These are phyloP conservation scores for Delphinus delphis DNA, from an alignment of 2,113 vertebrate genomes.

Conservation along the genomic window DNA sequence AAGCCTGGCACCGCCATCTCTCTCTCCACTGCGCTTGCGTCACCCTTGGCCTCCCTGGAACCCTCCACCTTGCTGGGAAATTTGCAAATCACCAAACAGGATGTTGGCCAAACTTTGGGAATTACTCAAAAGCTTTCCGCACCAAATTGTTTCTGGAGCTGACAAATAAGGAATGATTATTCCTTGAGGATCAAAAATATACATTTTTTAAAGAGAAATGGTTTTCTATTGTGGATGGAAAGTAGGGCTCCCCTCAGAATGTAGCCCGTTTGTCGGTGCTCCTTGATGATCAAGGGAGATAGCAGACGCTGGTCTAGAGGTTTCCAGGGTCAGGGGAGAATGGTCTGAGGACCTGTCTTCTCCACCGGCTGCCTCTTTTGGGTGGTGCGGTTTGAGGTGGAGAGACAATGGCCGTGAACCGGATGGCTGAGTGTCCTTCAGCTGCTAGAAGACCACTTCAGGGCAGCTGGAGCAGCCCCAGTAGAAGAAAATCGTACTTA, in stretches of 20 bases:
- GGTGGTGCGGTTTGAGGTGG: neutral
- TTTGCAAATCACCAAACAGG: neutral
- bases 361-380: fast-evolving
- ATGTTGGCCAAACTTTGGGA: neutral
- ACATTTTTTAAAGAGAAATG: neutral
- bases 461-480: neutral
- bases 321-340: neutral
- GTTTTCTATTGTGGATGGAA: neutral
- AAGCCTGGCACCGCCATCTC: neutral
- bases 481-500: neutral
- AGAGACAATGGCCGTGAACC: neutral
- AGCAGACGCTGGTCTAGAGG: neutral
- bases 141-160: neutral
- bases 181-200: neutral
- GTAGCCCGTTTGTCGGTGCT: neutral
- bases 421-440: neutral
- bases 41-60: neutral
- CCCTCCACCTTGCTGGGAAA: neutral
- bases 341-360: neutral
- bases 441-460: neutral
- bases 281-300: neutral
- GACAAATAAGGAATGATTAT: neutral
- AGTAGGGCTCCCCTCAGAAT: neutral
- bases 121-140: neutral
- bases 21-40: neutral